These are phyloP conservation scores for Lophotriccus pileatus DNA, from an alignment of 2,797 vertebrate species.

Conservation along the genomic window DNA sequence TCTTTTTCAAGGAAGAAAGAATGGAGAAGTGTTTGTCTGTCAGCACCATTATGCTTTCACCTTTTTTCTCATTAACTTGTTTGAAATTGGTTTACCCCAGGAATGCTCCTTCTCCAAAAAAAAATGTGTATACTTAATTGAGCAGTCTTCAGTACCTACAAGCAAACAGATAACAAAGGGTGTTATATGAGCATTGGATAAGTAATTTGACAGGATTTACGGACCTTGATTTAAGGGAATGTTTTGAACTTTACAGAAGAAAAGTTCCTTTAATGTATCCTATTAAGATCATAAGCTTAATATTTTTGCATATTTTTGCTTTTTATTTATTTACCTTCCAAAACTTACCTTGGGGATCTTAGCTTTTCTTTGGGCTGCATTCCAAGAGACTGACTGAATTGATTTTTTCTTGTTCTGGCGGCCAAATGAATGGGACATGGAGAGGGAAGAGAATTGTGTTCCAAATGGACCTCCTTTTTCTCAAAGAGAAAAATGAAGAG, in stretches of 20 bases:
- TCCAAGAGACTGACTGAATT: slow-evolving; percentile 18
- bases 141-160: neutral
- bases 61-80: neutral
- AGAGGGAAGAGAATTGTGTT: neutral
- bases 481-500: neutral
- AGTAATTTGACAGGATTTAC: neutral
- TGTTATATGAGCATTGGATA: neutral
- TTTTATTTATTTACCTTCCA: slow-evolving; percentile 42
- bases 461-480: neutral
- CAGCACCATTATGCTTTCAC: neutral
- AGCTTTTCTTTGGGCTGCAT: slow-evolving; percentile 25
- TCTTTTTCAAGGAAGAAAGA: neutral
- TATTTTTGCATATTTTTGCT: neutral
- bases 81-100: neutral
- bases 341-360: neutral
- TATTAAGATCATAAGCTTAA: neutral
- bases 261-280: neutral
- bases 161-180: neutral
- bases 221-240: neutral
- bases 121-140: neutral
- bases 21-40: neutral
- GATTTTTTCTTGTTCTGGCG: neutral
- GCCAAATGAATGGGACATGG: neutral
- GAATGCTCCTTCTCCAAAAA: neutral
- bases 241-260: neutral